Base-by-base conservation (phyloP, 1,140 invertebrate genomes). In the Agraylea sexmaculata region DNA sequence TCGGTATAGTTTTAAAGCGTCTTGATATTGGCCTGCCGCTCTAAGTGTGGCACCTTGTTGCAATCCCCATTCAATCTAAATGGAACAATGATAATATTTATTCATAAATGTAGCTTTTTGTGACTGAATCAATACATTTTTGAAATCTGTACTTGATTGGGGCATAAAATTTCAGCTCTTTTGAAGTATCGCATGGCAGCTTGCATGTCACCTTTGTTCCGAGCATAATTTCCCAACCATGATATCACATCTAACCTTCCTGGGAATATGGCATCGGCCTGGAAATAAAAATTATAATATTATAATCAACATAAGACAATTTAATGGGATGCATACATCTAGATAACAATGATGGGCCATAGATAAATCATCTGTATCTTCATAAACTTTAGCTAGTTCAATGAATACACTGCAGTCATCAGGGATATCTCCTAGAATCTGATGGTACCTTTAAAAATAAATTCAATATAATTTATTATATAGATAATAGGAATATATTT, bases 231-330 rank as follows among this genome's bases (percentile, higher is more conserved):
- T 11, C 60, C 64, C 38, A 67, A 51, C 64, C 62, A 67, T 40
- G 56, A 55, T 42, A 65, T 38, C 18, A 60, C 60, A 0, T 55
- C 45, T 13, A 57, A 18, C 19, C 54, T 54, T 37, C 60, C 58
- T 16, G 64, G 62, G 58, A 63, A 65, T 18, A 59, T 53, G 16
- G 64, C 62, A 48, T 67, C 64, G 29, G 60, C 62, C 62, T 67
- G 22, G 11, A 45, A 30, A 34, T 19, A 35, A 18, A 7, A 35
- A 17, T 5, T 12, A 35, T 6, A 18, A 16, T 23, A 21, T 21
- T 23, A 20, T 7, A 34, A 8, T 12, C 11, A 33, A 15, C n/a
- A n/a, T n/a, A n/a, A n/a, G n/a, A n/a, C n/a, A n/a, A n/a, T n/a
- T n/a, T n/a, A n/a, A n/a, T n/a, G n/a, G n/a, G n/a, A 29, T 10